Conservation (phyloP, 2,888 invertebrate species). For the Stenolophus ochropezus region DNA sequence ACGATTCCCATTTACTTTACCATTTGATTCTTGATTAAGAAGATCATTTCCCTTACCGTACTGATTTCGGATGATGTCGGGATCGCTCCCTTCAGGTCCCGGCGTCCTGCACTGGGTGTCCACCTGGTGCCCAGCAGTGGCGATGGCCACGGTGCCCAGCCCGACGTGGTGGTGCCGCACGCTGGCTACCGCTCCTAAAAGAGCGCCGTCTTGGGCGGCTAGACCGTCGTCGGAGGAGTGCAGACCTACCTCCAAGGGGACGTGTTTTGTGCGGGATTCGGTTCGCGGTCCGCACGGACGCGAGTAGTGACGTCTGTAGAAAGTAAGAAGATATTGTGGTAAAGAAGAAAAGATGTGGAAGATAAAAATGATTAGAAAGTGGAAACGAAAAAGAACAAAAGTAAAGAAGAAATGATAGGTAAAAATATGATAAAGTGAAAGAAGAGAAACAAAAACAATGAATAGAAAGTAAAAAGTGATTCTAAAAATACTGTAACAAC, state of each 20-base stretch:
- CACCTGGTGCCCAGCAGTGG: neutral
- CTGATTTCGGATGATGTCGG: conserved; percentile 91
- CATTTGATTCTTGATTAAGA: too few species aligned
- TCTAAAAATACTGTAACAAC: too few species aligned
- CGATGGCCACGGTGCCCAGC: conserved; percentile 33
- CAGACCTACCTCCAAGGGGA: conserved; percentile 72
- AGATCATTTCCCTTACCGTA: conserved; percentile 84
- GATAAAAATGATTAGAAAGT: neutral
- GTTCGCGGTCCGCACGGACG: conserved; percentile 66
- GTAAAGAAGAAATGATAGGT: neutral
- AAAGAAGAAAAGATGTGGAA: neutral
- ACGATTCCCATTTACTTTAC: too few species aligned
- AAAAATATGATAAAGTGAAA: neutral
- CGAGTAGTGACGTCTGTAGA: conserved; percentile 69
- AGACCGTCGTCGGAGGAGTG: conserved; percentile 70
- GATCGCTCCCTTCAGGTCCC: conserved; percentile 82
- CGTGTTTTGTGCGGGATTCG: conserved; percentile 68
- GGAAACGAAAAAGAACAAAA: neutral
- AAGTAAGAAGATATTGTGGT: neutral
- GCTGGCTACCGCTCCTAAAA: conserved; percentile 51
- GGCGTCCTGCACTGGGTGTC: conserved; percentile 48
- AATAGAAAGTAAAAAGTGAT: too few species aligned
- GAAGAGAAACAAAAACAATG: neutral
- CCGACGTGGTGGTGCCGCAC: conserved; percentile 47
- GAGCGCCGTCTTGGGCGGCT: conserved; percentile 58